These are phyloP conservation scores for Turritopsis rubra DNA, from an alignment of 30 jellyfish, hydroid and myxozoan genomes.

Conservation along the genomic window DNA sequence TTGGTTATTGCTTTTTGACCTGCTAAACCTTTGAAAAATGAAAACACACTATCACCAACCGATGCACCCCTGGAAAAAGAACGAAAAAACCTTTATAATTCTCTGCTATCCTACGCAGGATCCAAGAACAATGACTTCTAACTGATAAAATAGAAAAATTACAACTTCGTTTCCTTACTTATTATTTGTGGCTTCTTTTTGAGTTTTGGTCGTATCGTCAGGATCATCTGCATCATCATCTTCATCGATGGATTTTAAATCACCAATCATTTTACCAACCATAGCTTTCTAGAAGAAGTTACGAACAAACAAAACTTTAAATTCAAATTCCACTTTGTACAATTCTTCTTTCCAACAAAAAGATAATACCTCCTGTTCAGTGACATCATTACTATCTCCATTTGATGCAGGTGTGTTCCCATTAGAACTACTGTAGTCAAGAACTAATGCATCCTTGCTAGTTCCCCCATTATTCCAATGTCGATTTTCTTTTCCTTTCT, in stretches of 20 bases:
- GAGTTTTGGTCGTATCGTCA: slow-evolving; percentile 28
- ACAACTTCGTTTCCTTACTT: slow-evolving; percentile 17
- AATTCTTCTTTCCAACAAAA: too few species aligned
- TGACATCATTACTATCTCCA: slow-evolving; percentile 28
- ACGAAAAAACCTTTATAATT: too few species aligned
- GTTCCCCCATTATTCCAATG: slow-evolving; percentile 90
- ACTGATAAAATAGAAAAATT: too few species aligned
- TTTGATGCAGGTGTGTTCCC: slow-evolving; percentile 25
- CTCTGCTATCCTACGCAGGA: too few species aligned
- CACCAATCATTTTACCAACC: slow-evolving; percentile 95
- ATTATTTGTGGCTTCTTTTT: slow-evolving; percentile 22
- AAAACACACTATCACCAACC: slow-evolving; percentile 84
- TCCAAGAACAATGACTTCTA: too few species aligned
- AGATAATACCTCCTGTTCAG: slow-evolving; percentile 56
- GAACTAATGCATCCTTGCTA: slow-evolving; percentile 56
- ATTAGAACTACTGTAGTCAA: slow-evolving; percentile 57
- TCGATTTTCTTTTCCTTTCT: slow-evolving; percentile 60
- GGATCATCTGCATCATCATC: slow-evolving; percentile 44
- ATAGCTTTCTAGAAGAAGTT: slow-evolving; percentile 26
- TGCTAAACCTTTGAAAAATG: slow-evolving; percentile 95
- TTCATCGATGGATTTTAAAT: slow-evolving; percentile 83
- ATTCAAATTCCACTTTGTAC: too few species aligned
- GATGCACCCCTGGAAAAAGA: too few species aligned
- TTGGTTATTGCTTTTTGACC: slow-evolving; percentile 93
- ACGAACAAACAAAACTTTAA: too few species aligned